phyloP scores from a whole-genome alignment of 2,888 invertebrate genomes.

The Penaeus monodon region DNA sequence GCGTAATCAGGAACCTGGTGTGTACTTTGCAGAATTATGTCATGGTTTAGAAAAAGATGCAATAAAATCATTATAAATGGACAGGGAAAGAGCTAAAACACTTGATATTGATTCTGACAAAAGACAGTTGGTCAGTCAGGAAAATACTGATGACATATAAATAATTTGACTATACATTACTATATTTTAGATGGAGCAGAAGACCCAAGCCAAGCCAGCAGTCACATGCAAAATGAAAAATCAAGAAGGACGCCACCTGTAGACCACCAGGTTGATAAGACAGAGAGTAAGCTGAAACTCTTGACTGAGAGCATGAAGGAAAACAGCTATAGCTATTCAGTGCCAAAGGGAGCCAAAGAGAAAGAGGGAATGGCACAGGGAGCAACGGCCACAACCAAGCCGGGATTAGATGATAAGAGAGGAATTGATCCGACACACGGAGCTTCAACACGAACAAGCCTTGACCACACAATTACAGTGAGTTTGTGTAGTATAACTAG shows the following conservation, averaged over 20 bases:
- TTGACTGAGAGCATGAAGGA: too few relatives aligned
- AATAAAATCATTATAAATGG: too few relatives aligned
- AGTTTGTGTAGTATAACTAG: conserved; percentile 3
- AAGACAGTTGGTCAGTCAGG: neutral
- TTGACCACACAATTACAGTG: conserved; percentile 55
- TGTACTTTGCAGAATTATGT: neutral
- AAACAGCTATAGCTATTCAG: too few relatives aligned
- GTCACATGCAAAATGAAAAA: neutral
- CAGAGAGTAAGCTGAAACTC: too few relatives aligned
- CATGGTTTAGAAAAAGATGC: too few relatives aligned
- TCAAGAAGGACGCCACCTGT: conserved; percentile 7
- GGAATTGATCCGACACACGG: conserved; percentile 20
- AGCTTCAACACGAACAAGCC: conserved; percentile 48
- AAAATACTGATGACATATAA: neutral
- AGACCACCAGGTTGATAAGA: too few relatives aligned
- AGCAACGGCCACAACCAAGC: neutral
- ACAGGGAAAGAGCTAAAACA: too few relatives aligned
- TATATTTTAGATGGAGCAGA: conserved; percentile 27
- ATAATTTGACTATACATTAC: too few relatives aligned
- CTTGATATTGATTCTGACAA: too few relatives aligned
- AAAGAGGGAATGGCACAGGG: neutral
- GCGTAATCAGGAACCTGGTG: neutral
- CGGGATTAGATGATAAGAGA: neutral
- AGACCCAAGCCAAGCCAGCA: conserved; percentile 2
- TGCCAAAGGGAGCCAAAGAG: neutral